Base-by-base conservation (phyloP, 2,113 vertebrate species). In the Chloroceryle aenea region DNA sequence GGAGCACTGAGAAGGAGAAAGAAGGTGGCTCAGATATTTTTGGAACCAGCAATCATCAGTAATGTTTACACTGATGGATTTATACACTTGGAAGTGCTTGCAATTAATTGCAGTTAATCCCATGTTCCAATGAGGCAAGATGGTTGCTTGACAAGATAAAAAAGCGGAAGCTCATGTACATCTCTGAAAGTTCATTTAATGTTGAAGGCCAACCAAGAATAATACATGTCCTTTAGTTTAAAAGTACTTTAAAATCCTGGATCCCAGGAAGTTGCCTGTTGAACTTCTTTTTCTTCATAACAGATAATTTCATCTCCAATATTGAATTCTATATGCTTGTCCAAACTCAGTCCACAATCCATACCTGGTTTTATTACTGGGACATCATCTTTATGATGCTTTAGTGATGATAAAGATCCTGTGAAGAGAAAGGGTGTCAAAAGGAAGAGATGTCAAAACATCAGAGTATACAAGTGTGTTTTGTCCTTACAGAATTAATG, bases 271-370 rank as follows among this genome's bases (percentile, higher is more conserved):
- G 98, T 99, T 90, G 89, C 98, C 93, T 98, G 98, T 8, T 80
- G 92, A 5, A 94, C 50, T 55, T 98, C 95, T 48, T 97, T 95
- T 85, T 99, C 98, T 96, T 98, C 98, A 1, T 98, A 99, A 89
- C 99, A 99, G 64, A 99, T n/a, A 8, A 99, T 92, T 94, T 97
- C 84, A 74, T 99, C 99, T 64, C 99, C 99, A 29, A 97, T 53
- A 61, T 22, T 94, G 95, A 99, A 98, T 43, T 98, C 97, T 29
- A 98, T 50, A 6, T 89, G 32, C 14, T 98, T 95, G 74, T 99
- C 98, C 52, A 98, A 94, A 42, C 98, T 99, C 53, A 99, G 71
- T 10, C 99, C 99, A 86, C 99, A 99, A 4, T 99, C 99, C 98
- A 99, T 99, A 59, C 99, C 99, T 0, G 40, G 95, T 98, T 98